phyloP scores from a whole-genome alignment of 2,888 invertebrate genomes.

The Smittia sp. region DNA sequence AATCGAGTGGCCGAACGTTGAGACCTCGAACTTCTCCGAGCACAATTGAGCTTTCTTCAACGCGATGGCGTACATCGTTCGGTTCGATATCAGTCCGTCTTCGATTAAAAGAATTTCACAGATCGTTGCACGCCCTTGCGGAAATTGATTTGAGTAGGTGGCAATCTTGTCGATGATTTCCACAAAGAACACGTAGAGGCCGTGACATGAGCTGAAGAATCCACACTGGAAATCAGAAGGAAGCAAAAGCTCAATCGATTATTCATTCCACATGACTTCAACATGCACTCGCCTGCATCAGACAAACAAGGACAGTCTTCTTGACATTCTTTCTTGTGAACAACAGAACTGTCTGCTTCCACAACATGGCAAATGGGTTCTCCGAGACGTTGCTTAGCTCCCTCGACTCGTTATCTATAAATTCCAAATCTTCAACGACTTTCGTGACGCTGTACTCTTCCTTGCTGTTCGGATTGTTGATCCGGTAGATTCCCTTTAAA shows the following conservation, averaged over 20 bases:
- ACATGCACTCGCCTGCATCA: constrained; percentile 44
- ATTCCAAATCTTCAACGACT: constrained; percentile 27
- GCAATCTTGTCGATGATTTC: constrained; percentile 49
- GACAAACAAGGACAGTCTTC: constrained; percentile 48
- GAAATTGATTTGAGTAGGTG: constrained; percentile 47
- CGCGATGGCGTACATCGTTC: not conserved
- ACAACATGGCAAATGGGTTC: constrained; percentile 47
- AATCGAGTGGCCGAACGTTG: constrained; percentile 48
- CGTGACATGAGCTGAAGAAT: constrained; percentile 49
- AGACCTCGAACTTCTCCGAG: constrained; percentile 47
- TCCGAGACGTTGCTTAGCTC: not conserved
- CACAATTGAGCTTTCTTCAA: constrained; percentile 42
- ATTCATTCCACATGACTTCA: not conserved
- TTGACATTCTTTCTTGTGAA: constrained; percentile 48
- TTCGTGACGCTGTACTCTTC: constrained; percentile 17
- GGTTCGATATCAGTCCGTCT: constrained; percentile 43
- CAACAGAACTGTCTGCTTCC: constrained; percentile 50
- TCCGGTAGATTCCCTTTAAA: constrained; percentile 17
- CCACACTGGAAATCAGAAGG: too few relatives aligned
- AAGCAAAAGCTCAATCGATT: too few relatives aligned
- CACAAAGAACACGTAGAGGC: constrained; percentile 52
- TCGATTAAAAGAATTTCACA: constrained; percentile 46
- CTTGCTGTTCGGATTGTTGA: constrained; percentile 15
- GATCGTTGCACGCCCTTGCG: constrained; percentile 46
- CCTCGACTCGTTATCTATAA: constrained; percentile 12